Evolutionary conservation across 2,797 vertebrate genomes (phyloP), one percentile per base, ranked within the genome.

Genomic region (Pangasius krempfi): DNA sequence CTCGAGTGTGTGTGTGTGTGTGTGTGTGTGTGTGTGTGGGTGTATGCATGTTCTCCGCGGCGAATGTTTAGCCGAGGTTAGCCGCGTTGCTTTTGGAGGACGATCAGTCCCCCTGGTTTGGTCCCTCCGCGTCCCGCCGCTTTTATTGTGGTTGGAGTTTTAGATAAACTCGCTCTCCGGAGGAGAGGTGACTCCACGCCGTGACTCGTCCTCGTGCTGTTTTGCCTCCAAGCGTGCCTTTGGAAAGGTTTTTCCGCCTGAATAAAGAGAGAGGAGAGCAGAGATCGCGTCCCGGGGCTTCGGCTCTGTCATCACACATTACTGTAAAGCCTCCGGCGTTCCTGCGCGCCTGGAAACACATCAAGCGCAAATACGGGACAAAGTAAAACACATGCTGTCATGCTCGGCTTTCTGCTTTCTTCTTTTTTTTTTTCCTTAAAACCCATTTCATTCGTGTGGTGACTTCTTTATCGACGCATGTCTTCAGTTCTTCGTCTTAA

Each of bases 131-230:
- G 64, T 91, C 95, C 95, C 86, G 89, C 95, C 94, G 94, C 94
- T 97, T 95, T 96, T 97, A 96, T 96, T 97, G 95, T 97, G 94
- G 95, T 97, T 96, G 93, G 95, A 92, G 89, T 94, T 97, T 97
- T 95, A 97, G 96, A 97, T 97, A 97, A 98, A 97, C 96, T 96
- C 94, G 88, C 54, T 92, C 94, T 96, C 91, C 94, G 93, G 95
- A 96, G 96, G 95, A 94, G 94, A 94, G 83, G 82, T 75, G 89
- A 89, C 87, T 91, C 88, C 96, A 95, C 94, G 94, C 94, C 96
- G 95, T 89, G 94, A 95, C 95, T 92, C 93, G 94, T 95, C 95
- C 95, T 93, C 95, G 95, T 91, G 91, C 90, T 91, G 90, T 90
- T 90, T 90, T 88, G 87, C 87, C 84, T 84, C 87, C 60, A 83